Percentiles rank a stretch among this genome's conserved stretches.
phyloP scores from a whole-genome alignment of 2,113 vertebrate genomes.

The Callipepla squamata region DNA sequence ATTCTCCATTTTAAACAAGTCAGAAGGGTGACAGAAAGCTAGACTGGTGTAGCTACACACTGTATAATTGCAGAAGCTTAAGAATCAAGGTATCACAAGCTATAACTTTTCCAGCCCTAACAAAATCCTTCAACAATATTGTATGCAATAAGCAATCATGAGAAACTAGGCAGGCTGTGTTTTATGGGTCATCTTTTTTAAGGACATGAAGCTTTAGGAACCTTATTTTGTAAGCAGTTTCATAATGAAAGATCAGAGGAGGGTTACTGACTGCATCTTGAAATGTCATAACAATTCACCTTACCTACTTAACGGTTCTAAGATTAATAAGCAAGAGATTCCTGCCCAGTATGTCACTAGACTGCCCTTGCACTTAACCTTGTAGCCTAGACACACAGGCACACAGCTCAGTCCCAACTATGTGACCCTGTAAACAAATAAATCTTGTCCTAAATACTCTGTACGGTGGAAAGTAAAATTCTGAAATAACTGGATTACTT shows the following conservation, averaged over 20 bases:
- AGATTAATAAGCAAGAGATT: background rate
- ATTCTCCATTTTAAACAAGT: background rate
- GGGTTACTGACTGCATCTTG: background rate
- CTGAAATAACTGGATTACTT: background rate
- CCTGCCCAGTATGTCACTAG: fast-evolving
- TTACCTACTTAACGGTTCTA: background rate
- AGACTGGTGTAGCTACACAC: background rate
- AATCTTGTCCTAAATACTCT: background rate
- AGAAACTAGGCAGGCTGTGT: background rate
- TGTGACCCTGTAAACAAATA: background rate
- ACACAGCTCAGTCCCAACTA: background rate
- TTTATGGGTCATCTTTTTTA: background rate
- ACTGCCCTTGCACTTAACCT: background rate
- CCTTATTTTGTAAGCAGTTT: background rate
- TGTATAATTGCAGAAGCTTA: background rate
- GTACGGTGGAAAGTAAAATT: background rate
- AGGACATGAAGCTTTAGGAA: background rate
- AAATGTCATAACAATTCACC: background rate
- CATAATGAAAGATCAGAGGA: background rate
- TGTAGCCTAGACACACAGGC: background rate
- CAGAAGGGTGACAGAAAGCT: background rate
- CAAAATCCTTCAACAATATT: background rate
- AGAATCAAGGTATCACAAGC: background rate
- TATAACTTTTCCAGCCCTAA: background rate
- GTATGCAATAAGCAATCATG: background rate